Base-by-base conservation (phyloP, 2,797 vertebrate genomes). In the Ispidina lecontei region DNA sequence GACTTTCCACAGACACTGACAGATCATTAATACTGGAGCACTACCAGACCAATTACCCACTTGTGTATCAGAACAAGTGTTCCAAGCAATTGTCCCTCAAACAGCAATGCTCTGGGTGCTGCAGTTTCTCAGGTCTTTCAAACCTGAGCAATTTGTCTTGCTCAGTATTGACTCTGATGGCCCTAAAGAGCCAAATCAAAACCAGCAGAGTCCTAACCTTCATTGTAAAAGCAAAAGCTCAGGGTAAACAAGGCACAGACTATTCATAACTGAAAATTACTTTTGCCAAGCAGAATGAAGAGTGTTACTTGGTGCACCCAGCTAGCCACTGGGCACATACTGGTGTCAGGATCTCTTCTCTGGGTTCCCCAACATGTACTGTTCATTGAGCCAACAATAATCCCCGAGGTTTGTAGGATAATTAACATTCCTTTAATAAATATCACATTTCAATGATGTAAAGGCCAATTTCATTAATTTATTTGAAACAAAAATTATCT, bases 331-430 rank as follows among this genome's bases (percentile, higher is more conserved):
- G 41, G 41, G 41, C 25, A 84, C 12, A 29, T 2, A 10, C 6
- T n/a, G 26, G 28, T 39, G 72, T 4, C 9, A 28, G 12, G 11
- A 67, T 46, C 22, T 67, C 16, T 37, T 55, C 54, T 75, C 37
- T 33, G 33, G 5, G 37, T 58, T 68, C 7, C 16, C 21, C 7
- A 3, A 29, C 19, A 22, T 1, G 0, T 8, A 65, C 10, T 25
- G 26, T 22, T 90, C 25, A 43, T 28, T 58, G 21, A 39, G 8
- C 3, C 62, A 92, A 68, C 16, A 55, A 56, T 26, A 54, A 77
- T 17, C 0, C 3, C 3, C 49, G 71, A 49, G 15, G 44, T 83
- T 44, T 58, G 37, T n/a, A 74, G 15, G 18, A 37, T 41, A 84
- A 62, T 17, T 62, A 60, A 8, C 4, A 39, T 62, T 80, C 22